These are phyloP conservation scores for Dreissena rostriformis DNA, from an alignment of 1,140 invertebrate species.

Conservation along the genomic window DNA sequence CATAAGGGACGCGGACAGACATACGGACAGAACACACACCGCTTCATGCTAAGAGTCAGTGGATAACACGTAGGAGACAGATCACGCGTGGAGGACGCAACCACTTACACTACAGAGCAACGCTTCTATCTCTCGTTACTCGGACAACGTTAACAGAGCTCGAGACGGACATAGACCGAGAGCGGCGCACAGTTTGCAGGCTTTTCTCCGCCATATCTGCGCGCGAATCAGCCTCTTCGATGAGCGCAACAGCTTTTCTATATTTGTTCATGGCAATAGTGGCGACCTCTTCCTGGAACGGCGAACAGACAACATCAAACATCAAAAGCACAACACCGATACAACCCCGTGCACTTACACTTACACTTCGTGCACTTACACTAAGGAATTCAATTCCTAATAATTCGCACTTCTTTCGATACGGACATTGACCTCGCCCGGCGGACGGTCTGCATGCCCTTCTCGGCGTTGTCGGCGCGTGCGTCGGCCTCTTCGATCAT, in stretches of 20 bases:
- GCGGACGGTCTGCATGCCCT: constrained; percentile 74
- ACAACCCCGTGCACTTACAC: no score
- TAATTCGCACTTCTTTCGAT: constrained; percentile 69
- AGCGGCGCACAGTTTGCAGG: constrained; percentile 73
- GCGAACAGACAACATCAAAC: no score
- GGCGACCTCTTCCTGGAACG: constrained; percentile 80
- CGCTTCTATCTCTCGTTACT: no score
- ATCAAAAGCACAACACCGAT: no score
- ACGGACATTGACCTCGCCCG: constrained; percentile 80
- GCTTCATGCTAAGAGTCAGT: neutral
- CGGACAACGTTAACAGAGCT: constrained; percentile 16
- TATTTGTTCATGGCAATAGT: constrained; percentile 82
- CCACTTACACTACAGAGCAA: no score
- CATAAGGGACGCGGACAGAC: neutral
- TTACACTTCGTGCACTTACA: no score
- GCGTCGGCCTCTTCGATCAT: constrained; percentile 80
- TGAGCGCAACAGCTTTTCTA: constrained; percentile 79
- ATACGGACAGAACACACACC: neutral
- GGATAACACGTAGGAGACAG: neutral
- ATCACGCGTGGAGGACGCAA: neutral
- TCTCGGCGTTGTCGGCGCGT: constrained; percentile 79
- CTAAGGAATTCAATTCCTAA: neutral
- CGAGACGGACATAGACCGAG: constrained; percentile 79
- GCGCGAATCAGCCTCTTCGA: constrained; percentile 80
- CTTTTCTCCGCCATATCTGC: constrained; percentile 80